A percentile compares a stretch with the other conserved stretches of the same genome.
Conservation (phyloP, 2,797 vertebrate species). For the Aphelocoma californica region DNA sequence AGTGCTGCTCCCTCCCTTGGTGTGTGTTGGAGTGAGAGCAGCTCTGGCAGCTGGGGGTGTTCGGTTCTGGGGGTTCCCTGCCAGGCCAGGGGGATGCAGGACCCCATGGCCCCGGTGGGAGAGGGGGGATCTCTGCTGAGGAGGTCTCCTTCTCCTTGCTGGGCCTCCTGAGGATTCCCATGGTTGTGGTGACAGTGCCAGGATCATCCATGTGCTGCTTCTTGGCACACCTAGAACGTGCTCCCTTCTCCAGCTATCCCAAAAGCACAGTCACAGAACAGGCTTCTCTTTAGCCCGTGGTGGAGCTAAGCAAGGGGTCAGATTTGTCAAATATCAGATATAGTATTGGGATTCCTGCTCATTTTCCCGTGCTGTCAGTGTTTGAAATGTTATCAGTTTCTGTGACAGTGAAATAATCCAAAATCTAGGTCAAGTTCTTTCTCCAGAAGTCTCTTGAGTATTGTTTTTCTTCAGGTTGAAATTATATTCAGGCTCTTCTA, state of each 20-base stretch:
- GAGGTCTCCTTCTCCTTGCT: background rate
- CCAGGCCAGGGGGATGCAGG: background rate
- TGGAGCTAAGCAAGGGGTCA: background rate
- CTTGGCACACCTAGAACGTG: background rate
- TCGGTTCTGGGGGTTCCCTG: background rate
- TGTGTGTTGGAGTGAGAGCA: background rate
- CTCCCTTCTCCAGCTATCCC: background rate
- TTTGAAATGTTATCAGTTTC: background rate
- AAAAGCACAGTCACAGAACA: background rate
- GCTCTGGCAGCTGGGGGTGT: background rate
- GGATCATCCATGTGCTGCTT: accelerated
- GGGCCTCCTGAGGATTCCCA: background rate
- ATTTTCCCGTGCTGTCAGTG: background rate
- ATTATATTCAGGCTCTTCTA: background rate
- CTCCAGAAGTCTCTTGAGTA: background rate
- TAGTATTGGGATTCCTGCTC: background rate
- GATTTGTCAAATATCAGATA: background rate
- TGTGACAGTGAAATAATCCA: background rate
- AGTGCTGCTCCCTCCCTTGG: background rate
- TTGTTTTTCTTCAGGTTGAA: constrained; percentile 15
- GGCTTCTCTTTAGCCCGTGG: background rate
- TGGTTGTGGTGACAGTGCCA: background rate
- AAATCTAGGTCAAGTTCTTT: constrained; percentile 30
- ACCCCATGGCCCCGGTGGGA: accelerated
- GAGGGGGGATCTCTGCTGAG: background rate